Conservation (phyloP, 2,113 vertebrate species). For the Indicator indicator region DNA sequence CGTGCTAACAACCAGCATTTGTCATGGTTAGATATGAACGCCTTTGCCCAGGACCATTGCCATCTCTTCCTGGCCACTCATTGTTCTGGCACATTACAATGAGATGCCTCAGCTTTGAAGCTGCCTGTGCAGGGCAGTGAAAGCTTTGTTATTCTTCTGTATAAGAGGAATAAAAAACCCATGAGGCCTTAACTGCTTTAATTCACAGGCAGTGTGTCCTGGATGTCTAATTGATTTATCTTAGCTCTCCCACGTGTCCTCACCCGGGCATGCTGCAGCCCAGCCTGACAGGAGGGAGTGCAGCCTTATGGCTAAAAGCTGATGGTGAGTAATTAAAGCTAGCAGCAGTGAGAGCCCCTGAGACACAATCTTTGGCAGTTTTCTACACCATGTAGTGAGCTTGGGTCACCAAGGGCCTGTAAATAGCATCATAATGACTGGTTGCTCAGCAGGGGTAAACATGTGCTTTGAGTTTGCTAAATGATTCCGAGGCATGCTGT, state of each 20-base stretch:
- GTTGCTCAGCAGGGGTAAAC: constrained; percentile 77
- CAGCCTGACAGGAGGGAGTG: constrained; percentile 2
- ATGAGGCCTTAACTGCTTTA: constrained; percentile 29
- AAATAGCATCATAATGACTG: constrained; percentile 76
- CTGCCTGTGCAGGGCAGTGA: background rate
- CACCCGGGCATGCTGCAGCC: constrained; percentile 3
- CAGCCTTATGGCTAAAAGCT: constrained; percentile 31
- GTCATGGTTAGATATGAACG: background rate
- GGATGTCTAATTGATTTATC: constrained; percentile 61
- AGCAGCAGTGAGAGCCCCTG: constrained; percentile 35
- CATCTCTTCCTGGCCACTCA: background rate
- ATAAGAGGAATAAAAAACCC: background rate
- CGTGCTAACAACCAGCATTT: background rate
- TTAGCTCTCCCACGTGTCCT: constrained; percentile 26
- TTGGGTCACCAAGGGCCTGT: constrained; percentile 73
- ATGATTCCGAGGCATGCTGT: constrained; percentile 74
- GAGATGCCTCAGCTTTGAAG: constrained; percentile 27
- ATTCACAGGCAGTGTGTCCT: constrained; percentile 7
- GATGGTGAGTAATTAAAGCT: constrained; percentile 50
- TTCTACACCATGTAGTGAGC: constrained; percentile 39
- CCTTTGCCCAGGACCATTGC: background rate
- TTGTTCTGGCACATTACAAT: background rate
- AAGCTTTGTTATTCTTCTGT: constrained; percentile 13
- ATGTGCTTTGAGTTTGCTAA: constrained; percentile 86
- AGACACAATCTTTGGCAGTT: constrained; percentile 54